These are phyloP conservation scores for Scaptomyza flava DNA, from an alignment of 2,888 invertebrate genomes.

Conservation along the genomic window DNA sequence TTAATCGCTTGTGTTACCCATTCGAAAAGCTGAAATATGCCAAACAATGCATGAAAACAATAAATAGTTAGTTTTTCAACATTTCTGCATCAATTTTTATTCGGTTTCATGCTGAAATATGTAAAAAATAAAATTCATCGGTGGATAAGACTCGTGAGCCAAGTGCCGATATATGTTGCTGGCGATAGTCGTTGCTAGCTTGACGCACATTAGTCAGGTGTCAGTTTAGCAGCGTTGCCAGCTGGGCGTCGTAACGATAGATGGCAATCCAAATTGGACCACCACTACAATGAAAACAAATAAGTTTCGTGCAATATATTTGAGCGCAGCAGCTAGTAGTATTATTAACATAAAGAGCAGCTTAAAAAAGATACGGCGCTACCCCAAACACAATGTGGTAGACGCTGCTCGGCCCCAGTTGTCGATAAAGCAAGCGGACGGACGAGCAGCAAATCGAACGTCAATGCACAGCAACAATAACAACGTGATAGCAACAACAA, in stretches of 20 bases:
- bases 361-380: constrained; percentile 21
- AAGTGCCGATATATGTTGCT: too few species aligned
- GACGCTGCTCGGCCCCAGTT: constrained; percentile 40
- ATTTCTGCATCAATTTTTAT: too few species aligned
- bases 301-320: constrained; percentile 20
- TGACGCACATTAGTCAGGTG: not conserved
- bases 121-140: too few species aligned
- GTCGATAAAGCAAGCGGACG: constrained; percentile 34
- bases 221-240: constrained; percentile 25
- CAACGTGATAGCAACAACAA: constrained; percentile 27
- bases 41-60: too few species aligned
- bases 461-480: constrained; percentile 15
- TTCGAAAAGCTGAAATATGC: too few species aligned
- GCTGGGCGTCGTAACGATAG: constrained; percentile 14
- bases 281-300: constrained; percentile 22
- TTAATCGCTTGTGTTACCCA: too few species aligned
- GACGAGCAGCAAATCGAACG: constrained; percentile 38
- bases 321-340: constrained; percentile 26
- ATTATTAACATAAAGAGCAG: constrained; percentile 44
- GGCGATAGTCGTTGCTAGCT: too few species aligned
- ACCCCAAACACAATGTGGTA: constrained; percentile 34
- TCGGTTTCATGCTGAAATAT: too few species aligned
- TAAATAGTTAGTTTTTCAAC: too few species aligned
- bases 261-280: constrained; percentile 5
- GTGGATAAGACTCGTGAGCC: too few species aligned